These are phyloP conservation scores for Napeogenes inachia DNA, from an alignment of 2,888 invertebrate species.

Conservation along the genomic window DNA sequence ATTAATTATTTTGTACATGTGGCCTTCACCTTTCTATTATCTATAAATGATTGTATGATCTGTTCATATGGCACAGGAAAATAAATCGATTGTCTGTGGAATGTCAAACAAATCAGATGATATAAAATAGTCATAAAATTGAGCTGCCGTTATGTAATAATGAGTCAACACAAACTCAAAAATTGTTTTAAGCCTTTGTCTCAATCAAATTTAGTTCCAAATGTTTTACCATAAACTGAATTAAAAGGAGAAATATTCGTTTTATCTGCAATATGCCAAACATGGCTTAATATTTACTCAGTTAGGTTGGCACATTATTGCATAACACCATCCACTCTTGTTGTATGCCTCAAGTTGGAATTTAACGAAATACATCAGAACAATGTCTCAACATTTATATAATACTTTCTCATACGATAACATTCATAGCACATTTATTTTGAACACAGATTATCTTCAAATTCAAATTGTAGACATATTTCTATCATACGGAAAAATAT, in stretches of 20 bases:
- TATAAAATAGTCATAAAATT: conserved; percentile 1
- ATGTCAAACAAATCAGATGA: conserved; percentile 18
- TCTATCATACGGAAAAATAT: conserved; percentile 64
- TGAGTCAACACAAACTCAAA: conserved; percentile 9
- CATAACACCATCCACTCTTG: too few species aligned
- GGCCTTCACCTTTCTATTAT: conserved; percentile 15
- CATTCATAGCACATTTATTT: conserved; percentile 60
- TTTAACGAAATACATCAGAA: conserved; percentile 31
- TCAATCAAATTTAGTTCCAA: too few species aligned
- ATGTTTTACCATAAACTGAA: too few species aligned
- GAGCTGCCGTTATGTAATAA: neutral
- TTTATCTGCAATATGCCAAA: too few species aligned
- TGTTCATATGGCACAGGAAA: conserved; percentile 31
- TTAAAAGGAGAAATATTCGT: too few species aligned
- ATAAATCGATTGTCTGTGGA: conserved; percentile 13
- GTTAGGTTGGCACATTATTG: too few species aligned
- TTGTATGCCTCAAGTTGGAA: conserved; percentile 29
- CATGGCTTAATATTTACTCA: too few species aligned
- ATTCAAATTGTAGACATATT: conserved; percentile 66
- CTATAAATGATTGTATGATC: conserved; percentile 23
- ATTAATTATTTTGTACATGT: conserved; percentile 15
- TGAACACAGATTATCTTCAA: conserved; percentile 69
- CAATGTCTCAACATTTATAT: conserved; percentile 39
- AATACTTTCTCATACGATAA: conserved; percentile 54
- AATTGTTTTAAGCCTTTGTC: neutral